Base-by-base conservation (phyloP, 1,140 invertebrate species). In the Macrobrachium nipponense region DNA sequence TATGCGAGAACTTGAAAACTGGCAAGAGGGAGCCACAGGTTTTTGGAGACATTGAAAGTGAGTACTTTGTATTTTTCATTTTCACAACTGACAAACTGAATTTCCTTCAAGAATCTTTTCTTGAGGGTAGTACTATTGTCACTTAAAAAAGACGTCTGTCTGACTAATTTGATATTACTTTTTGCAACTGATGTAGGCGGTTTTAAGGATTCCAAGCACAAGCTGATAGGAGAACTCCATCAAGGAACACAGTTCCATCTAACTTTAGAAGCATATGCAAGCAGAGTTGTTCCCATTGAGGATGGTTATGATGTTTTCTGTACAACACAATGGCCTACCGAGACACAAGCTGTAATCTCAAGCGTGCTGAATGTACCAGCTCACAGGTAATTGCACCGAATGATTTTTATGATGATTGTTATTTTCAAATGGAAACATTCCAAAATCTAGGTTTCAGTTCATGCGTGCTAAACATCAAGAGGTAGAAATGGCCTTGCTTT, bases 161-260 rank as follows among this genome's bases (percentile, higher is more conserved):
- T 79, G 7, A 23, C 51, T 60, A 5, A 27, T 15, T 5, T 79
- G 15, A 17, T 23, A 79, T 44, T 15, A 66, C 15, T 17, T n/a
- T 44, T n/a, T 73, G 14, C 43, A 61, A 36, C 18, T 7, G 8
- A 27, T 66, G 15, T 60, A 87, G 86, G 44, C n/a, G 86, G 61
- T 14, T 62, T 87, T 51, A 43, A 76, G 36, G 51, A 73, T 6
- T 36, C 75, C 14, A 78, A 77, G 8, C 72, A 83, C 77, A 80
- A 78, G n/a, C 20, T 93, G 7, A 89, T 88, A 62, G 92, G 92
- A 2, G 89, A 90, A 78, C 89, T 92, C 44, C 62, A 90, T 27
- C 90, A 90, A 62, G 91, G 91, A 12, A 87, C 89, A 18, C 92
- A 92, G 87, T 91, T 90, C 82, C 92, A 92, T 88, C 91, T 92